A percentile compares a stretch with the other conserved stretches of the same genome.
phyloP scores from a whole-genome alignment of 1,140 invertebrate genomes.

The Paraescarpia echinospica region DNA sequence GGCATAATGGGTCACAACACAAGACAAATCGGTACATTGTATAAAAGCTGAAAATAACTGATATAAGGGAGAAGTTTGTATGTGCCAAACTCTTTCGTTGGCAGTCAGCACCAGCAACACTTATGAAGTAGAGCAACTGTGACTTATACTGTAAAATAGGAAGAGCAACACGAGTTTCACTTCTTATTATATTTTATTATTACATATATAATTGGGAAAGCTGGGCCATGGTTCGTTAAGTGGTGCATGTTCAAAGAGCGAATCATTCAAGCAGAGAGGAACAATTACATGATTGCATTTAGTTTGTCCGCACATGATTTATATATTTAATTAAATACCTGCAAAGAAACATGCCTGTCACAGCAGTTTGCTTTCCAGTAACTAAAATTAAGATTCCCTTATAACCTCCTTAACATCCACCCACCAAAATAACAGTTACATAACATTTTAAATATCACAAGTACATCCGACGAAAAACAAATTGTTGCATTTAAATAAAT shows the following conservation, averaged over 20 bases:
- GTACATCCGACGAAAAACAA: not conserved
- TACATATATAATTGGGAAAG: slow-evolving; percentile 2
- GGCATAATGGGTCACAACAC: no score
- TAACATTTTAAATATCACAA: slow-evolving; percentile 7
- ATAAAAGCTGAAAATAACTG: no score
- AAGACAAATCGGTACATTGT: no score
- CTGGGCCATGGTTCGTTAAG: not conserved
- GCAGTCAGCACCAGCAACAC: no score
- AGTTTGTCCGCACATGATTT: not conserved
- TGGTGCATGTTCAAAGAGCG: not conserved
- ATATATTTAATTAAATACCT: not conserved
- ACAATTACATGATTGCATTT: not conserved
- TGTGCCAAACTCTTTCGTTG: no score
- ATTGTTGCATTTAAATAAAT: slow-evolving; percentile 1
- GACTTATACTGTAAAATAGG: not conserved
- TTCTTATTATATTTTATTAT: slow-evolving; percentile 7
- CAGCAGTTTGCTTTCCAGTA: not conserved
- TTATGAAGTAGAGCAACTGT: not conserved
- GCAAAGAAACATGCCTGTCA: not conserved
- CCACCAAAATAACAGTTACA: slow-evolving; percentile 1
- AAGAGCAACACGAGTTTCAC: not conserved
- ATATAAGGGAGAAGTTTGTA: no score
- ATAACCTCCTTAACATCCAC: not conserved
- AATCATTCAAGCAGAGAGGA: not conserved
- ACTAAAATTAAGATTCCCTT: not conserved